Percentiles rank a stretch among this genome's conserved stretches.
These are phyloP conservation scores for Diachasmimorpha longicaudata DNA, from an alignment of 1,140 invertebrate genomes.

Conservation along the genomic window DNA sequence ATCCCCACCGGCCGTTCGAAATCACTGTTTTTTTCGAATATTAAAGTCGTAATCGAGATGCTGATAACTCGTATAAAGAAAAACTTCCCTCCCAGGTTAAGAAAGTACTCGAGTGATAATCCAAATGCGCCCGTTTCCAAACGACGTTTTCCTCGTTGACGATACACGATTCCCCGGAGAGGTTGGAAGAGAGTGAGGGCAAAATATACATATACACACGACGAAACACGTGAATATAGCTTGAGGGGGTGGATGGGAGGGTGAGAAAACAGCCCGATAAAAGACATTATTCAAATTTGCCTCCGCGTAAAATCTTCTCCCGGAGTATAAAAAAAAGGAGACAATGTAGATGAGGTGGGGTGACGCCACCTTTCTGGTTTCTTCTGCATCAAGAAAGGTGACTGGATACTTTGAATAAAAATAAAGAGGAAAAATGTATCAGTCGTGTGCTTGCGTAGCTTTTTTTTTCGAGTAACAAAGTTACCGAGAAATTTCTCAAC, in stretches of 20 bases:
- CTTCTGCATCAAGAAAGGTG: background rate
- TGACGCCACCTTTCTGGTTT: background rate
- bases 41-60: constrained; percentile 20
- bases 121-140: constrained; percentile 22
- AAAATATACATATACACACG: constrained; percentile 2
- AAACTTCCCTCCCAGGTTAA: background rate
- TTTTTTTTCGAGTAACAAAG: background rate
- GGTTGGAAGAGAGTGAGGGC: background rate
- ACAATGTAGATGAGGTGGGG: background rate
- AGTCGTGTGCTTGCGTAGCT: background rate
- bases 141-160: constrained; percentile 30
- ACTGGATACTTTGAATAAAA: constrained; percentile 17
- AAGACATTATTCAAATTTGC: constrained; percentile 58
- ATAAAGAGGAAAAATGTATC: background rate
- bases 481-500: background rate
- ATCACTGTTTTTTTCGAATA: background rate
- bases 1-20: background rate
- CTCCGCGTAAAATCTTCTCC: constrained; percentile 38
- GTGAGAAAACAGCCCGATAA: constrained; percentile 48
- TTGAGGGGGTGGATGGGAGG: constrained; percentile 32
- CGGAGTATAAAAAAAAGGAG: background rate
- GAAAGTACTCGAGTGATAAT: constrained; percentile 22
- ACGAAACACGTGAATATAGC: constrained; percentile 10
- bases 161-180: constrained; percentile 24
- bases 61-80: constrained; percentile 21